Evolutionary conservation across 1,140 invertebrate genomes (phyloP).

Genomic region (Apis florea): DNA sequence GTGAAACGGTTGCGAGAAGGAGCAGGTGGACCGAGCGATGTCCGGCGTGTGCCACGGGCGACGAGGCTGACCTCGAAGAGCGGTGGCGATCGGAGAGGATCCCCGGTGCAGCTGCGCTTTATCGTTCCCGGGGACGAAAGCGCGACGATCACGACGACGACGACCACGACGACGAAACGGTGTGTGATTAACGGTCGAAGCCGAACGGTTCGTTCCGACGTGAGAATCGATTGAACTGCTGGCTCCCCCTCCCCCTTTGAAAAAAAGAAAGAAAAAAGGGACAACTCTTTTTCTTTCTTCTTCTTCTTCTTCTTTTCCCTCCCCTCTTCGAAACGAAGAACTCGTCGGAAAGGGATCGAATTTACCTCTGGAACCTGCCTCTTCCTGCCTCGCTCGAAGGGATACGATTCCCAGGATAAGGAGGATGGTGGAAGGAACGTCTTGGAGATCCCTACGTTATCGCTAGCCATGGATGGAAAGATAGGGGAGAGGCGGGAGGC

Average conservation of each 20-base stretch:
- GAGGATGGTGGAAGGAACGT: not conserved
- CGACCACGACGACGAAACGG: slow-evolving; percentile 12
- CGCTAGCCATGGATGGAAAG: slow-evolving; percentile 21
- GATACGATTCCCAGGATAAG: slow-evolving; percentile 41
- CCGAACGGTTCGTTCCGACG: not conserved
- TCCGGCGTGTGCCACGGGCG: slow-evolving; percentile 61
- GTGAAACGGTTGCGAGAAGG: slow-evolving; percentile 68
- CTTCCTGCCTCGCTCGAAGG: not conserved
- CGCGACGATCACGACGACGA: not conserved
- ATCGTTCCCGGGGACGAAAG: slow-evolving; percentile 44
- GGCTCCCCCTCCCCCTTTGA: too few species aligned
- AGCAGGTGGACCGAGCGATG: slow-evolving; percentile 75
- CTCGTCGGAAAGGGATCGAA: not conserved
- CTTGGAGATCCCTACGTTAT: slow-evolving; percentile 61
- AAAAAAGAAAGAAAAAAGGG: too few species aligned
- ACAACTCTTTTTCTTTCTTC: too few species aligned
- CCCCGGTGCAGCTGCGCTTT: slow-evolving; percentile 72
- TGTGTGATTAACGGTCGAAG: not conserved
- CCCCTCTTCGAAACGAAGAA: not conserved
- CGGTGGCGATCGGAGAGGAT: slow-evolving; percentile 67
- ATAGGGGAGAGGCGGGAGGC: not conserved
- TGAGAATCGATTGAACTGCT: slow-evolving; percentile 47
- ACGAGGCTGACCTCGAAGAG: slow-evolving; percentile 60
- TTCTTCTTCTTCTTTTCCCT: too few species aligned
- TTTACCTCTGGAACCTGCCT: too few species aligned